phyloP scores from a whole-genome alignment of 2,797 vertebrate genomes.

The Danio albolineatus region DNA sequence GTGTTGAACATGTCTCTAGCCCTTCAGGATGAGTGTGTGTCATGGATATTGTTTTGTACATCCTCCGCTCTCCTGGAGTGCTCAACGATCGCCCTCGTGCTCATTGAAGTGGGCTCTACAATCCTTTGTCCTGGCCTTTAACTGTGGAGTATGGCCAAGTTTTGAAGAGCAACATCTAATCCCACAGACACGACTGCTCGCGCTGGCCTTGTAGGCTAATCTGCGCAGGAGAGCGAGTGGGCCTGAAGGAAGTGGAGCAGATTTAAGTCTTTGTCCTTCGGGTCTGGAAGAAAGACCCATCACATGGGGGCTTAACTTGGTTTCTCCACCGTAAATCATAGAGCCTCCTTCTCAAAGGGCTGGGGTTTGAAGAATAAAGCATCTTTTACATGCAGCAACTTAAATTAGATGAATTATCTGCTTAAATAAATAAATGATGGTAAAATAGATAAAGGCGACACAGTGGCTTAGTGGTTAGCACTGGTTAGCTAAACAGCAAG shows the following conservation, averaged over 20 bases:
- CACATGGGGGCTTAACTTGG: not conserved
- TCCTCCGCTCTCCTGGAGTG: conserved; percentile 21
- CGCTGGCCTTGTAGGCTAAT: conserved; percentile 2
- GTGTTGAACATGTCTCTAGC: conserved; percentile 20
- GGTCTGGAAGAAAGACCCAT: not conserved
- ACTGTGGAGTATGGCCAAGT: conserved; percentile 17
- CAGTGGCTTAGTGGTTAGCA: too few relatives aligned
- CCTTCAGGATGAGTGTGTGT: conserved; percentile 16
- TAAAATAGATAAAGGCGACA: too few relatives aligned
- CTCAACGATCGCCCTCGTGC: not conserved
- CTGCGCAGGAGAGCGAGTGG: not conserved
- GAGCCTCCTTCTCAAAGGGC: not conserved
- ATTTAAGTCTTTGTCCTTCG: conserved; percentile 30
- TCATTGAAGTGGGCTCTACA: not conserved
- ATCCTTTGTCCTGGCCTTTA: not conserved
- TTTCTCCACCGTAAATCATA: not conserved
- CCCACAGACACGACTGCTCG: conserved; percentile 9
- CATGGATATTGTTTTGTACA: conserved; percentile 6
- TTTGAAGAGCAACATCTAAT: conserved; percentile 32
- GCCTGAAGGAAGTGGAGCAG: conserved; percentile 26
- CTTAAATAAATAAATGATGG: too few relatives aligned
- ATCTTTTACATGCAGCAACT: not conserved
- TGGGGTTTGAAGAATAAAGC: not conserved
- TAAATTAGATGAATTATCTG: not conserved
- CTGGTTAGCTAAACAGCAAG: too few relatives aligned